Percentiles rank a stretch among this genome's conserved stretches.
phyloP scores from a whole-genome alignment of 2,113 vertebrate species.

The Catharus fuscescens region DNA sequence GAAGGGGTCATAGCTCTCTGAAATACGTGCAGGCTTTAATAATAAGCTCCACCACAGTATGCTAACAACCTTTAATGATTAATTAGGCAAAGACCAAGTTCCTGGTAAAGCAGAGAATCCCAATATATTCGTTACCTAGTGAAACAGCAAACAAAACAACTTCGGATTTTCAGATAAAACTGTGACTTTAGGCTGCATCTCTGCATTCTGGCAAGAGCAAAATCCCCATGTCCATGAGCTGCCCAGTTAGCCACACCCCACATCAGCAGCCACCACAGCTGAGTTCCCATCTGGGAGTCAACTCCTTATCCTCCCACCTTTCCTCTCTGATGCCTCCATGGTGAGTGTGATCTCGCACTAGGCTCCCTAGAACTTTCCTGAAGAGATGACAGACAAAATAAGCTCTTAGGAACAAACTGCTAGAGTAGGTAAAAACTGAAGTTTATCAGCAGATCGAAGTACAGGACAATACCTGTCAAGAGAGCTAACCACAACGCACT shows the following conservation, averaged over 20 bases:
- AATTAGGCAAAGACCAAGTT: conserved; percentile 74
- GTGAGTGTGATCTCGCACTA: neutral
- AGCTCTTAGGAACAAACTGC: neutral
- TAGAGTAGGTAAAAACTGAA: neutral
- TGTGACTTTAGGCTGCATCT: conserved; percentile 2
- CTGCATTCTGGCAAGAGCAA: neutral
- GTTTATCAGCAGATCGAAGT: neutral
- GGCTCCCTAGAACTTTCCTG: neutral
- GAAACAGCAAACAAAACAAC: conserved; percentile 54
- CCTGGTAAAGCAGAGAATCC: conserved; percentile 61
- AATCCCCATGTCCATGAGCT: neutral
- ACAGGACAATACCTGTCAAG: neutral
- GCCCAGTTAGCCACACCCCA: neutral
- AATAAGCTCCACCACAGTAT: conserved; percentile 73
- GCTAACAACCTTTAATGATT: conserved; percentile 76
- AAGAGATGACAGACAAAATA: neutral
- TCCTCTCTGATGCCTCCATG: rapidly evolving
- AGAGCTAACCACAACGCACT: neutral
- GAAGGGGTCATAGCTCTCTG: conserved; percentile 71
- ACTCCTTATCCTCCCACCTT: neutral
- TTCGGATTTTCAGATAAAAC: conserved; percentile 33
- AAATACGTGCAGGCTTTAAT: conserved; percentile 68
- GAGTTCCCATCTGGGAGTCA: neutral
- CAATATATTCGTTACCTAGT: conserved; percentile 16
- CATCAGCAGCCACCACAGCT: neutral